phyloP scores from a whole-genome alignment of 2,113 vertebrate species.

The Crypturellus undulatus region DNA sequence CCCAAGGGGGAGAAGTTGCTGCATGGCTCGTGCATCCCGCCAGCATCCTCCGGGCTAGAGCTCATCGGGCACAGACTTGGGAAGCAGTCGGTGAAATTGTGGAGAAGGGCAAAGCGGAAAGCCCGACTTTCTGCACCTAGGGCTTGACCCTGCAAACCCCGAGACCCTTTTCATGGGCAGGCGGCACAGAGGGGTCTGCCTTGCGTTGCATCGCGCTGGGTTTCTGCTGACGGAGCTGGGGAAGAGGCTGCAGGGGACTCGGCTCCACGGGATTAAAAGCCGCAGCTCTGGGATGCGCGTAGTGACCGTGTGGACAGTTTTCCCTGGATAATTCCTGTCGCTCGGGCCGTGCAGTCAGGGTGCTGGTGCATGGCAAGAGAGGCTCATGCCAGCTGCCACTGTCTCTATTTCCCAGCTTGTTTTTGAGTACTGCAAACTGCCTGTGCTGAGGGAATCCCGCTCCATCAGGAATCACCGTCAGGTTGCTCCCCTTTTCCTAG shows the following conservation, averaged over 20 bases:
- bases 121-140: background rate
- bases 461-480: background rate
- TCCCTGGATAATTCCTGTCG: background rate
- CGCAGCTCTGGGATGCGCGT: background rate
- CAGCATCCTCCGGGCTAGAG: background rate
- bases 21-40: background rate
- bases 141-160: background rate
- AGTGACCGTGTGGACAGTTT: accelerated
- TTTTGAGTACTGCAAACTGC: background rate
- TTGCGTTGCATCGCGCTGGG: accelerated
- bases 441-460: background rate
- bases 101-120: too few species aligned
- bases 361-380: background rate
- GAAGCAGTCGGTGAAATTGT: background rate
- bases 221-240: background rate
- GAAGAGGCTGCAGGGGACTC: background rate
- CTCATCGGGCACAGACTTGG: background rate
- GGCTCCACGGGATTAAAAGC: background rate
- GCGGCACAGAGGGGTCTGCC: background rate
- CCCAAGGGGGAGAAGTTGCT: background rate
- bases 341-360: background rate
- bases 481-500: background rate
- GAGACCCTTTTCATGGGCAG: background rate
- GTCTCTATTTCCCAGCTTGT: background rate
- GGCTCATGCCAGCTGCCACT: background rate